Conservation (phyloP, 2,888 invertebrate genomes). For the Liopterus haemorrhoidalis region DNA sequence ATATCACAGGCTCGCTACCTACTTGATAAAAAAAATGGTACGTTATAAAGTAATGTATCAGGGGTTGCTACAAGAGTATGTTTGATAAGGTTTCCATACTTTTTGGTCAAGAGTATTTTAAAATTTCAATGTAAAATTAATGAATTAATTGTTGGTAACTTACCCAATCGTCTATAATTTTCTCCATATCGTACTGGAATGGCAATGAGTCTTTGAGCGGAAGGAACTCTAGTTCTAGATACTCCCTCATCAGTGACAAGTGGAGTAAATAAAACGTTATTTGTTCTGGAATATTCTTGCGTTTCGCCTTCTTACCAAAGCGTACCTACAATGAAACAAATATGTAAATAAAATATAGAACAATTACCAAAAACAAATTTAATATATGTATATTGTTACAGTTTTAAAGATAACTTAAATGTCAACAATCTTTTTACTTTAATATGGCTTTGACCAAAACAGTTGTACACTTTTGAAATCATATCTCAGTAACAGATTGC, state of each 20-base stretch:
- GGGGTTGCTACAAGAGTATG: no score
- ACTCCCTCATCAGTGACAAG: conserved; percentile 85
- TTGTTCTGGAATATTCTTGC: conserved; percentile 72
- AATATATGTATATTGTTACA: background rate
- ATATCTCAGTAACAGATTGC: no score
- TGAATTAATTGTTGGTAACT: no score
- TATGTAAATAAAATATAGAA: conserved; percentile 5
- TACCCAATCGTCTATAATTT: conserved; percentile 94
- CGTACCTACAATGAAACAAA: conserved; percentile 54
- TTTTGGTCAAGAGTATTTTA: no score
- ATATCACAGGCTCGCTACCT: no score
- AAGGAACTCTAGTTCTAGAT: conserved; percentile 85
- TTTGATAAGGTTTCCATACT: no score
- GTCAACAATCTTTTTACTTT: no score
- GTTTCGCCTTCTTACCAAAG: conserved; percentile 65
- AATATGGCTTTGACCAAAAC: no score
- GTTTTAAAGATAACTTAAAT: background rate
- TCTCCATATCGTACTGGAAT: conserved; percentile 79
- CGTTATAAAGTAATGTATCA: no score
- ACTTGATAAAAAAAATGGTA: no score
- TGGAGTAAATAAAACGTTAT: conserved; percentile 91
- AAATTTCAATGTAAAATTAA: no score
- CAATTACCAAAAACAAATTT: conserved; percentile 11
- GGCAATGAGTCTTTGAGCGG: conserved; percentile 59
- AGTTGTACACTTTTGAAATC: no score